phyloP scores from a whole-genome alignment of 2,113 vertebrate species.

The Vimba vimba region DNA sequence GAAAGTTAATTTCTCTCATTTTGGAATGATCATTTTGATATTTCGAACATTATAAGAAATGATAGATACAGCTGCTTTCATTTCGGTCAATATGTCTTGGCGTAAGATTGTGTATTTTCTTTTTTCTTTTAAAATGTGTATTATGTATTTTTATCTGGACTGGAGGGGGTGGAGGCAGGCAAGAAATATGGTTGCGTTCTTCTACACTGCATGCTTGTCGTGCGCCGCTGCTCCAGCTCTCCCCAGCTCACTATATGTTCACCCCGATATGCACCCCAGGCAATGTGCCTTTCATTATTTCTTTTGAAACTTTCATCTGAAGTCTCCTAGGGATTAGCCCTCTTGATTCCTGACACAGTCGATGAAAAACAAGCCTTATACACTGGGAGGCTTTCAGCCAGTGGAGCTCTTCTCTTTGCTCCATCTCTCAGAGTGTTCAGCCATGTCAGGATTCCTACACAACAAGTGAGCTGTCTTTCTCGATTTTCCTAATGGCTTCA shows the following conservation, averaged over 20 bases:
- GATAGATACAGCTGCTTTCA: slow-evolving; percentile 35
- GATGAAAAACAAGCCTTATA: slow-evolving; percentile 81
- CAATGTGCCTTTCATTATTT: slow-evolving; percentile 81
- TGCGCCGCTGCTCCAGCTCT: slow-evolving; percentile 69
- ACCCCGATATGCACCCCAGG: slow-evolving; percentile 79
- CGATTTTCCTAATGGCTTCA: slow-evolving; percentile 50
- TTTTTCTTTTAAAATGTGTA: slow-evolving; percentile 46
- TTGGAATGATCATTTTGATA: not conserved
- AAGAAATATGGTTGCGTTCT: slow-evolving; percentile 72
- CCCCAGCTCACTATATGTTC: slow-evolving; percentile 73
- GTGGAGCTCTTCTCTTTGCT: slow-evolving; percentile 62
- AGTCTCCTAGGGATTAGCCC: slow-evolving; percentile 81
- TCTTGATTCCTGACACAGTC: slow-evolving; percentile 83
- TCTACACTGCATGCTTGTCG: slow-evolving; percentile 72
- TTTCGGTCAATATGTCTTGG: slow-evolving; percentile 70
- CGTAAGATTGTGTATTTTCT: slow-evolving; percentile 64
- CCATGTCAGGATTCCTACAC: slow-evolving; percentile 67
- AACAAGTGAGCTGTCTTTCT: slow-evolving; percentile 59
- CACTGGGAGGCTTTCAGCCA: slow-evolving; percentile 74
- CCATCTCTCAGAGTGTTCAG: slow-evolving; percentile 59
- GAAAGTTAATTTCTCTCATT: not conserved
- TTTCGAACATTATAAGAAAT: not conserved
- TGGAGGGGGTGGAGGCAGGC: slow-evolving; percentile 70
- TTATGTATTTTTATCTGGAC: slow-evolving; percentile 70
- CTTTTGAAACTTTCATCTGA: slow-evolving; percentile 83